Evolutionary conservation across 2,888 invertebrate species (phyloP).

Genomic region (Agrotis exclamationis): DNA sequence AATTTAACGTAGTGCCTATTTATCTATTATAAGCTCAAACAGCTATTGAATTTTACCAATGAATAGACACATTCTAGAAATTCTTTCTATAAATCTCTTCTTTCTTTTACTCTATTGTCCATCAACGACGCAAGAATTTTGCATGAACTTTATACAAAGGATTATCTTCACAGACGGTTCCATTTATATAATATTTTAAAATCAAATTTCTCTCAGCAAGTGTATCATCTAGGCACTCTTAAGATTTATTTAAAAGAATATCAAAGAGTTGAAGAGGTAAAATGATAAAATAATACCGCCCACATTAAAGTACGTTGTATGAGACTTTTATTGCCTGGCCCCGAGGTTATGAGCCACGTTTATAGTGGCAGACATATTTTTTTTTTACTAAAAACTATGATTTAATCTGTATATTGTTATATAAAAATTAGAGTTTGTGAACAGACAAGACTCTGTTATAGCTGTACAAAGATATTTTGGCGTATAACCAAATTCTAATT

Average conservation of each 20-base stretch:
- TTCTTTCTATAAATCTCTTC: background rate
- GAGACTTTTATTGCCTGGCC: slow-evolving; percentile 49
- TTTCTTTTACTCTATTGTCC: background rate
- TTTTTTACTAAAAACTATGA: slow-evolving; percentile 19
- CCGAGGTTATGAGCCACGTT: slow-evolving; percentile 10
- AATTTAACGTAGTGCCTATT: background rate
- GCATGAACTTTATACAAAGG: slow-evolving; percentile 29
- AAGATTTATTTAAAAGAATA: slow-evolving; percentile 54
- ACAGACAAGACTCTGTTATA: background rate
- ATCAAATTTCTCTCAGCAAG: slow-evolving; percentile 30
- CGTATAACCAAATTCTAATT: background rate
- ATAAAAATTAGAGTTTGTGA: background rate
- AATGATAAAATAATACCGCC: slow-evolving; percentile 52
- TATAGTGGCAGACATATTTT: slow-evolving; percentile 17
- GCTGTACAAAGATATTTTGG: background rate
- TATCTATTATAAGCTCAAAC: background rate
- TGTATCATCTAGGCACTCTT: slow-evolving; percentile 32
- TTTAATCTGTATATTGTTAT: slow-evolving; percentile 12
- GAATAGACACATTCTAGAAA: background rate
- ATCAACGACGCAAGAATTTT: slow-evolving; percentile 27
- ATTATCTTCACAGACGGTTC: slow-evolving; percentile 10
- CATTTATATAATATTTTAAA: slow-evolving; percentile 35
- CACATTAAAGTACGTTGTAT: slow-evolving; percentile 37
- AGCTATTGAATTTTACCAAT: background rate
- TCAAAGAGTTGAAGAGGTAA: slow-evolving; percentile 38